phyloP scores from a whole-genome alignment of 2,797 vertebrate species.

The Muraenolepis orangiensis region DNA sequence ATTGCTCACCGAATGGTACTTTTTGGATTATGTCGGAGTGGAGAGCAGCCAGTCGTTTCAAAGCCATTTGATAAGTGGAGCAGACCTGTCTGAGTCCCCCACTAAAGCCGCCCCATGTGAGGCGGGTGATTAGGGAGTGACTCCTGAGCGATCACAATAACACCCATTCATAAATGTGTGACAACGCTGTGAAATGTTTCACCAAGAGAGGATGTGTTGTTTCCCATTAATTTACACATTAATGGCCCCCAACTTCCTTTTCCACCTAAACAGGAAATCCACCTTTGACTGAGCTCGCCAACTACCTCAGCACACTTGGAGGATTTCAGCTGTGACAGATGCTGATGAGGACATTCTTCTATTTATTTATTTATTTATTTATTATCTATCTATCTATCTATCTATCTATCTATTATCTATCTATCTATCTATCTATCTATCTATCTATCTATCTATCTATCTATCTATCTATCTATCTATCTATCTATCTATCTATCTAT shows the following conservation, averaged over 20 bases:
- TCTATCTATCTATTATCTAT: too few species aligned
- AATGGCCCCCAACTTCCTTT: conserved; percentile 30
- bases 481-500: too few species aligned
- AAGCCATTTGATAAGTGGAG: conserved; percentile 36
- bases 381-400: too few species aligned
- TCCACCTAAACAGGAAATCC: conserved; percentile 22
- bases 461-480: too few species aligned
- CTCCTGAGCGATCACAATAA: conserved; percentile 31
- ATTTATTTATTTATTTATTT: too few species aligned
- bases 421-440: too few species aligned
- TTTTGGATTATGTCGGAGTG: conserved; percentile 55
- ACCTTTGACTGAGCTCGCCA: conserved; percentile 37
- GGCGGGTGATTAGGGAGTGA: conserved; percentile 28
- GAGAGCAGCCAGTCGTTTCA: conserved; percentile 12
- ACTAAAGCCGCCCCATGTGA: conserved; percentile 37
- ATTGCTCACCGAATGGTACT: conserved; percentile 35
- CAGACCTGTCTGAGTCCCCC: conserved; percentile 45
- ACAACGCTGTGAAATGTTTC: conserved; percentile 23
- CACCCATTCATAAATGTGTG: conserved; percentile 53
- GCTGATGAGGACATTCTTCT: conserved; percentile 34
- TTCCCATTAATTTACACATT: conserved; percentile 60
- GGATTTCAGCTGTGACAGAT: conserved; percentile 51
- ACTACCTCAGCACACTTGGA: conserved; percentile 42
- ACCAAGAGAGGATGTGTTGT: conserved; percentile 40
- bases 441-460: too few species aligned